Evolutionary conservation across 2,888 invertebrate species (phyloP), one percentile per base, ranked within the genome.

Genomic region (Furcula furcula): DNA sequence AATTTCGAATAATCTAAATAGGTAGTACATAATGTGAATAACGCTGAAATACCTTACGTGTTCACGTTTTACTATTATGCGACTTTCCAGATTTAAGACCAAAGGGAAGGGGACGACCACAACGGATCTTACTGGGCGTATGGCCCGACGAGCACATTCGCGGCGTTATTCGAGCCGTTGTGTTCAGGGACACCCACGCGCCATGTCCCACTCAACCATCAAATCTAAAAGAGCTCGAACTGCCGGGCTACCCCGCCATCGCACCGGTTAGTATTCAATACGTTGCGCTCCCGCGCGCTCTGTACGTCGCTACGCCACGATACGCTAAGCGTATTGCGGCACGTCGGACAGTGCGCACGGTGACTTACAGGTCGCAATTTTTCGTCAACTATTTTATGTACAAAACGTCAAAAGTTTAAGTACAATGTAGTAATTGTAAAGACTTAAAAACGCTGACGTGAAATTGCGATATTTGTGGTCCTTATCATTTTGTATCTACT

Each of bases 91-190:
- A 97, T 91, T 90, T 97, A 75, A 91, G 97, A 66, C 97, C 97
- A 23, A 97, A 97, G 83, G 97, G 97, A 30, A 91, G 97, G 65
- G 97, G 97, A 18, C 90, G 97, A 53, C 97, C 97, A 13, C 97
- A 97, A 76, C 92, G 97, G 73, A 97, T 97, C 75, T 90, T 97
- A 55, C 89, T 97, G 54, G 97, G 97, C 45, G 95, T 96, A 43
- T 97, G 97, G 97, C 97, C 97, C 6, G 97, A 97, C 81, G 97
- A 97, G 75, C 97, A 97, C 83, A 97, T 97, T 77, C 94, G 96
- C 71, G 96, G 96, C 46, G 97, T 97, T 34, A 97, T 97, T 68
- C 92, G 97, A 65, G 95, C 97, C 38, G 97, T 97, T 33, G 97
- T 97, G 40, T 97, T 97, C 90, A 91, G 97, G 63, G 97, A 97